Base-by-base conservation (phyloP, 2,797 vertebrate species). In the Emys orbicularis region DNA sequence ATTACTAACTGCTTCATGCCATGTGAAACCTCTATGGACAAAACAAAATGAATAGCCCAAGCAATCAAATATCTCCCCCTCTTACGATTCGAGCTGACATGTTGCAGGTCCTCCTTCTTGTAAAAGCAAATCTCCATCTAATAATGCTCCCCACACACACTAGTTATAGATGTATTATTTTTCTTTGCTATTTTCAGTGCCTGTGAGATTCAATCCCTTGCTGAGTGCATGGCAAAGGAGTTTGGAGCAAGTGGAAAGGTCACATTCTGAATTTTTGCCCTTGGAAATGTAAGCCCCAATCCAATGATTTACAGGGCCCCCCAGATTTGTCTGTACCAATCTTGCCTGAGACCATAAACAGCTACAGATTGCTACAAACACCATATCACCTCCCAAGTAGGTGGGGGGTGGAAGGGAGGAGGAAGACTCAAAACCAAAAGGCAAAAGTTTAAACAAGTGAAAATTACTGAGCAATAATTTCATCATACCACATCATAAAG, bases 271-370 rank as follows among this genome's bases (percentile, higher is more conserved):
- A 29, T 76, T 47, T 76, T 23, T 23, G 10, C 8, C n/a, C 19
- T 37, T 13, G 44, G 27, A 76, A 44, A 27, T 0, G 5, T 41
- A 21, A 47, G 72, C 86, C 25, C 23, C 31, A 94, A n/a, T 44
- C 9, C 44, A 76, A 68, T 0, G 0, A 8, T 31, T 57, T 82
- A 57, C 0, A 76, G 1, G 54, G 53, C 3, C 37, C 11, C 37
- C 10, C 10, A 25, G 19, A 77, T 81, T 89, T 61, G 5, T n/a
- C 54, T 76, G 6, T 13, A 61, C 79, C 37, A 76, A 19, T 19
- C 81, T 54, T 65, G 59, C 82, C n/a, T 18, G 21, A 12, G 44
- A 84, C 57, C 54, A 85, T 68, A 61, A 79, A 34, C 2, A 82
- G 47, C 11, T 21, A n/a, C 23, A 79, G 25, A 54, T 79, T 85